phyloP scores from a whole-genome alignment of 1,140 invertebrate species.

The Drosophila baimaii region DNA sequence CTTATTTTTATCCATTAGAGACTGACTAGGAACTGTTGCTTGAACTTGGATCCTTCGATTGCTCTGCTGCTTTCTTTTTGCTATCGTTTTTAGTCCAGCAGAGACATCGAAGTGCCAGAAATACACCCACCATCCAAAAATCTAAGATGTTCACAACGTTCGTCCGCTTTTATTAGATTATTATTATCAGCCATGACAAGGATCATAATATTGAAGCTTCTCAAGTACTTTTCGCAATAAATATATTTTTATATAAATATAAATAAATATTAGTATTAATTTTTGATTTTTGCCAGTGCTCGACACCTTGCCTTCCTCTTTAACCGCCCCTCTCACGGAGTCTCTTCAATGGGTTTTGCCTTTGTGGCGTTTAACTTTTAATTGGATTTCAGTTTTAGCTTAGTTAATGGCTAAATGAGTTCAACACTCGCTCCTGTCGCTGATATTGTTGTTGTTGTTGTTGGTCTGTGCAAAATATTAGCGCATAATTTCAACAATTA shows the following conservation, averaged over 20 bases:
- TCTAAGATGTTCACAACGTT: no score
- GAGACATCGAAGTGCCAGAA: no score
- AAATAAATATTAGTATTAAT: neutral
- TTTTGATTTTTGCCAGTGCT: neutral
- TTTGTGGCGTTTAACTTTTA: conserved; percentile 73
- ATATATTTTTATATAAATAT: neutral
- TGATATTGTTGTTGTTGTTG: conserved; percentile 9
- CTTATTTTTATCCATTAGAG: no score
- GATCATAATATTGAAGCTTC: no score
- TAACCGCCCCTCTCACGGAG: neutral
- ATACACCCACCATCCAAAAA: no score
- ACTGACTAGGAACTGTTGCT: no score
- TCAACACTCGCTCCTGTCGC: conserved; percentile 16
- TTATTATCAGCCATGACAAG: no score
- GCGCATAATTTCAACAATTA: conserved; percentile 71
- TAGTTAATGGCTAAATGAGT: conserved; percentile 47
- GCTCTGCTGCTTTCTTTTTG: no score
- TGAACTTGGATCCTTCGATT: no score
- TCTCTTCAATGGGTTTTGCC: conserved; percentile 37
- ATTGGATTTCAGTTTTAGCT: conserved; percentile 70
- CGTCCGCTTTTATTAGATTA: no score
- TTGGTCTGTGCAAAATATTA: conserved; percentile 49
- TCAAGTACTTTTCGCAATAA: no score
- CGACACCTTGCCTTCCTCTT: neutral
- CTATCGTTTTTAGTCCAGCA: no score